Base-by-base conservation (phyloP, 2,797 vertebrate genomes). In the Betta splendens region DNA sequence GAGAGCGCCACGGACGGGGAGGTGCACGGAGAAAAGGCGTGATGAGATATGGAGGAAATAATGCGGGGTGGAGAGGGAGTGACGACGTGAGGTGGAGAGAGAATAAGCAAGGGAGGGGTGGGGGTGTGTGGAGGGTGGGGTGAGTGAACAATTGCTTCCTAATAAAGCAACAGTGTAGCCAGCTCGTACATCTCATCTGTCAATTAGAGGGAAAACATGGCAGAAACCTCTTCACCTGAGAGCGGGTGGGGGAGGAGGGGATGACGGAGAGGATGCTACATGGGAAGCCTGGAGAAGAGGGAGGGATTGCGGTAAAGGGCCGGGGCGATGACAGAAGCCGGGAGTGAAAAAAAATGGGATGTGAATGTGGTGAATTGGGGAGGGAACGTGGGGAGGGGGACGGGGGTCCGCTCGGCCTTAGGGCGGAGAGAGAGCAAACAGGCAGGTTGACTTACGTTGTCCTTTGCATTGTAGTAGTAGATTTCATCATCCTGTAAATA, bases 391-490 rank as follows among this genome's bases (percentile, higher is more conserved):
- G 45, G 57, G 22, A n/a, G 36, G 33, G n/a, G 57, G 20, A 26
- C 52, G 3, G n/a, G 22, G 22, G 39, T 57, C 61, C 50, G 50
- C 20, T 20, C 10, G 35, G 23, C 53, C 13, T 40, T 54, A 63
- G 64, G n/a, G 58, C 11, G 39, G 58, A 64, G 56, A 43, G 15
- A 66, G 47, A 60, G 23, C 21, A 59, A 64, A 79, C 21, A 37
- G 37, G 21, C 5, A 11, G 9, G 62, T 39, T 1, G 22, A 84
- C 91, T 92, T 58, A 92, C 94, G 51, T 94, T 96, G 93, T 98
- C 95, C 81, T 98, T 98, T 79, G 96, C 93, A 45, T 98, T 98
- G 89, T 95, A 98, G 88, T 98, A 98, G 61, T 93, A 85, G 36
- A 96, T 95, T 81, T 96, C 94, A 56, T 94, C 92, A 79, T 90